Conservation (phyloP, 1,140 invertebrate species). For the Hycleus phaleratus region DNA sequence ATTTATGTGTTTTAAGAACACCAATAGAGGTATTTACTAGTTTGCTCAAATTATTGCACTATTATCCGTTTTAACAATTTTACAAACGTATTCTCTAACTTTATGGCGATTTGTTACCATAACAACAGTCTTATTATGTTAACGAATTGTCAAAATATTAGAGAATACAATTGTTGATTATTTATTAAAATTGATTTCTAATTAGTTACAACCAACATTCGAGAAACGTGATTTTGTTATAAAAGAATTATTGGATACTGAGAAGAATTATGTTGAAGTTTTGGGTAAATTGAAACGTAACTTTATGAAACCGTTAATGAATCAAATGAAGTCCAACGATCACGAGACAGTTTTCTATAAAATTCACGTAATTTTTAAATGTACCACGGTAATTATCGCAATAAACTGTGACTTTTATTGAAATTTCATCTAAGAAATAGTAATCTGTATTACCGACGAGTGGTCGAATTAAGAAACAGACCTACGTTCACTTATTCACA, state of each 20-base stretch:
- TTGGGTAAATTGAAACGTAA: conserved; percentile 77
- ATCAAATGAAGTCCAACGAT: conserved; percentile 65
- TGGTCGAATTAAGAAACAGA: neutral
- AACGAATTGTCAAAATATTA: neutral
- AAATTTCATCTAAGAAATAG: neutral
- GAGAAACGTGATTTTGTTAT: conserved; percentile 94
- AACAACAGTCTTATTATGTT: neutral
- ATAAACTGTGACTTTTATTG: neutral
- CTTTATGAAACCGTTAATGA: conserved; percentile 71
- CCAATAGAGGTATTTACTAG: conserved; percentile 21
- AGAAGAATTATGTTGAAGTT: conserved; percentile 94
- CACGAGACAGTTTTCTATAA: conserved; percentile 76
- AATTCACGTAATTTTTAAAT: conserved; percentile 62
- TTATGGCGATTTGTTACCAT: no score
- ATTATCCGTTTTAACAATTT: neutral
- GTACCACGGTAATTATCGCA: no score
- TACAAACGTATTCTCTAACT: neutral
- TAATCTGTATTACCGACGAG: neutral
- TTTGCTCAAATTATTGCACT: neutral
- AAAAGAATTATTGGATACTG: conserved; percentile 91
- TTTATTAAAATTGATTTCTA: neutral
- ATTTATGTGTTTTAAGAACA: conserved; percentile 59
- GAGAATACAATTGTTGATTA: no score
- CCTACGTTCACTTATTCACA: no score
- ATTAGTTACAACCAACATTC: conserved; percentile 45